Evolutionary conservation across 2,113 vertebrate species (phyloP).

Genomic region (Paraplagusia blochii): DNA sequence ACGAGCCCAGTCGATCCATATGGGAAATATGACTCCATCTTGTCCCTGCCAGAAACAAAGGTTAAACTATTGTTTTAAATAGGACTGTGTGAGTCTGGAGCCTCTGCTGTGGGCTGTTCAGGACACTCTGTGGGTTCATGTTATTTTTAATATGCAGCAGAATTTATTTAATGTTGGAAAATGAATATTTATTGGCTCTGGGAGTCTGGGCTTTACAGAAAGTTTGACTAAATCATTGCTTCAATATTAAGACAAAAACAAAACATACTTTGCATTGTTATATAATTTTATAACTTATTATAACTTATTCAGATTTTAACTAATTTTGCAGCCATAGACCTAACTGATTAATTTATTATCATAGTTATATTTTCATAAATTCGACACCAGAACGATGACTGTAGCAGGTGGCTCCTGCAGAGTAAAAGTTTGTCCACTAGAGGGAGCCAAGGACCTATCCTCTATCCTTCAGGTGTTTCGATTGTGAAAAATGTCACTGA

Average conservation of each 20-base stretch:
- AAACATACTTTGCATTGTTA: too few relatives aligned
- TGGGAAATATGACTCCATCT: slow-evolving; percentile 35
- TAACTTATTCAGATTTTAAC: too few relatives aligned
- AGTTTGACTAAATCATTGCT: too few relatives aligned
- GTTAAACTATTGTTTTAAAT: not conserved
- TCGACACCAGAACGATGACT: not conserved
- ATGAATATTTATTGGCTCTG: too few relatives aligned
- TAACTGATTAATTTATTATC: not conserved
- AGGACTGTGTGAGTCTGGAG: not conserved
- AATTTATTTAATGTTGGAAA: too few relatives aligned
- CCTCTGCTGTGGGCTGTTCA: not conserved
- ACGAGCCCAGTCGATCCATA: slow-evolving; percentile 3
- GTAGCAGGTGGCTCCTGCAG: slow-evolving; percentile 2
- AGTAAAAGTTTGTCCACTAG: slow-evolving; percentile 43
- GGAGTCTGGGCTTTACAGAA: too few relatives aligned
- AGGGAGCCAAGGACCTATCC: slow-evolving; percentile 39
- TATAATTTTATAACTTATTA: too few relatives aligned
- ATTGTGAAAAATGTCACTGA: not conserved
- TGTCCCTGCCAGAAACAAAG: not conserved
- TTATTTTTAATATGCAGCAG: not conserved
- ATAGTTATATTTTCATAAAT: not conserved
- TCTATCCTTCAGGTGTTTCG: not conserved
- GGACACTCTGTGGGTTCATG: not conserved
- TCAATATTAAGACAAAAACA: too few relatives aligned
- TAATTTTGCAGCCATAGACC: too few relatives aligned